A percentile compares a stretch with the other conserved stretches of the same genome.
These are phyloP conservation scores for Erannis defoliaria DNA, from an alignment of 2,888 invertebrate species.

Conservation along the genomic window DNA sequence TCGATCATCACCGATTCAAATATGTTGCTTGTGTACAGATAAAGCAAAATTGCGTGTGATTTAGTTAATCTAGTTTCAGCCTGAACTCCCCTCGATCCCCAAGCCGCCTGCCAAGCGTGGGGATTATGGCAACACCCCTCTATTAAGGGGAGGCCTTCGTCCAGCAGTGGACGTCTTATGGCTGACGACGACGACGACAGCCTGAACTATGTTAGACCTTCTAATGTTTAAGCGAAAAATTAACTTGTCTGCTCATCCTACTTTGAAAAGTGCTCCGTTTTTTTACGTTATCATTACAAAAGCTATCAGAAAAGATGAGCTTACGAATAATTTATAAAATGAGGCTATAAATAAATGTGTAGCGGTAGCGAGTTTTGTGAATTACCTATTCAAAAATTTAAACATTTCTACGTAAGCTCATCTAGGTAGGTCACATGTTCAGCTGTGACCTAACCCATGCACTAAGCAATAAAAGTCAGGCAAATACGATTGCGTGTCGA, in stretches of 20 bases:
- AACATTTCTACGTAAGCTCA: not conserved
- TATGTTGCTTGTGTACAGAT: no score
- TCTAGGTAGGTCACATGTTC: not conserved
- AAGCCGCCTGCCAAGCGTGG: no score
- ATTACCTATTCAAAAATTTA: not conserved
- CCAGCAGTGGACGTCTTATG: no score
- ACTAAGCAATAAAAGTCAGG: constrained; percentile 3
- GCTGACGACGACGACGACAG: no score
- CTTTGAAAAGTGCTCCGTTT: not conserved
- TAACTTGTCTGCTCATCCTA: not conserved
- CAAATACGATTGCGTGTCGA: constrained; percentile 32
- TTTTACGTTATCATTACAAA: constrained; percentile 6
- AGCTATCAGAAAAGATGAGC: constrained; percentile 2
- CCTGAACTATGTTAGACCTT: no score
- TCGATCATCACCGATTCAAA: no score
- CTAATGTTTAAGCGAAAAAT: no score
- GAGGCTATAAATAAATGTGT: not conserved
- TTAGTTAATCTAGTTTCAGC: no score
- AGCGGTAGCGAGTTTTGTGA: constrained; percentile 3
- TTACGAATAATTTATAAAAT: constrained; percentile 6
- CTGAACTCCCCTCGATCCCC: no score
- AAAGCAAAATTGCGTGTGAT: no score
- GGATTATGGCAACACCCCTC: no score
- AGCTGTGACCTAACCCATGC: constrained; percentile 14
- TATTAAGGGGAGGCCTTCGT: no score